Base-by-base conservation (phyloP, 2,113 vertebrate genomes). In the Lepus europaeus region DNA sequence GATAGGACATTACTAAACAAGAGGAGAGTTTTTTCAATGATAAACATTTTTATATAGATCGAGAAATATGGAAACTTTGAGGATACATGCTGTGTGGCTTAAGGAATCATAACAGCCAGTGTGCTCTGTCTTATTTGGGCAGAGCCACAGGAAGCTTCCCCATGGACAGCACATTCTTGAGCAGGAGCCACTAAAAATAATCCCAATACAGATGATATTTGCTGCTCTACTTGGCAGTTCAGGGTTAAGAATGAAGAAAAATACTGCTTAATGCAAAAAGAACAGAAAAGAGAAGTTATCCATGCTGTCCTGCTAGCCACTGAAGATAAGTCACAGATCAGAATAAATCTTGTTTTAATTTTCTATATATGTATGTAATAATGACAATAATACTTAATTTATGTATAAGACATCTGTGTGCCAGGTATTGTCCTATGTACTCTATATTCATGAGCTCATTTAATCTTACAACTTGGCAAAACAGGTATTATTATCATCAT, bases 41-140 rank as follows among this genome's bases (percentile, higher is more conserved):
- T 9, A 13, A 19, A 19, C 77, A 66, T 87, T 92, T 89, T 63
- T 70, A 91, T 53, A 92, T 36, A 86, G 17, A 89, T 12, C 70
- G 29, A 90, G 69, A 81, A 87, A 61, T 51, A 66, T 2, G 36
- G 73, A 76, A 63, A 63, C 5, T 31, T 79, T 79, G 51, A 36
- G 22, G 7, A 51, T 4, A 51, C 6, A 4, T 20, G n/a, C 9
- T 70, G 31, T 70, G 36, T 53, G 23, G 14, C 16, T 22, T 19
- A 33, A 73, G n/a, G 45, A 77, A 27, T 8, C 31, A 7, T 39
- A 31, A 11, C 6, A 39, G 33, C 10, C 10, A n/a, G 39, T 23
- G 14, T 70, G 51, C n/a, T 64, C 5, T 53, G 66, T 22, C 45
- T 6, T 16, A 11, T 53, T 61, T 73, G 27, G 51, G 9, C 2